Conservation (phyloP, 2,888 invertebrate genomes). For the Iphiclides podalirius region DNA sequence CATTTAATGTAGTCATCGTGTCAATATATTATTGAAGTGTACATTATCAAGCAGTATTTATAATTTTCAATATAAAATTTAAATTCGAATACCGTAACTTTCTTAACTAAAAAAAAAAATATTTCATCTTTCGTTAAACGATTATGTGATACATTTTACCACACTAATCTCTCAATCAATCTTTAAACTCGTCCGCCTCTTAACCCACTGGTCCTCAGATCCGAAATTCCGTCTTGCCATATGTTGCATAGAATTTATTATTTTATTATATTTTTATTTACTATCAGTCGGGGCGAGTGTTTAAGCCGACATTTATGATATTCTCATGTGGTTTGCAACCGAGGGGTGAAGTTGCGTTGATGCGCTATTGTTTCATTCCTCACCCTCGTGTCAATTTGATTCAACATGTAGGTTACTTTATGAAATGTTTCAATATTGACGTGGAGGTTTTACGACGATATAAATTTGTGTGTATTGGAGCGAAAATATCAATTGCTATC, state of each 20-base stretch:
- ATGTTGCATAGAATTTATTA: slow-evolving; percentile 75
- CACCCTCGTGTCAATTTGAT: slow-evolving; percentile 67
- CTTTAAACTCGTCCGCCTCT: slow-evolving; percentile 28
- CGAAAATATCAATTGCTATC: background rate
- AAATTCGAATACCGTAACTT: too few relatives aligned
- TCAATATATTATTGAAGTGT: too few relatives aligned
- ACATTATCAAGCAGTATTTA: too few relatives aligned
- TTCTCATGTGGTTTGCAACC: slow-evolving; percentile 68
- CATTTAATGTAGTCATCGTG: too few relatives aligned
- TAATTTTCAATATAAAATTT: too few relatives aligned
- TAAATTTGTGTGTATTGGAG: background rate
- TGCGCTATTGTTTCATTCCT: slow-evolving; percentile 69
- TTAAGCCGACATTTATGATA: slow-evolving; percentile 79
- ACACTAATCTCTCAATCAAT: slow-evolving; percentile 29
- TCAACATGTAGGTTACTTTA: slow-evolving; percentile 37
- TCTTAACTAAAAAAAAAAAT: too few relatives aligned
- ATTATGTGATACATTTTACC: slow-evolving; percentile 19
- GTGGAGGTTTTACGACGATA: background rate
- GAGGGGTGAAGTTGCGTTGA: slow-evolving; percentile 61
- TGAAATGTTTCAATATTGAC: slow-evolving; percentile 11
- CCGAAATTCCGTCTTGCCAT: slow-evolving; percentile 54
- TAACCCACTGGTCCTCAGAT: slow-evolving; percentile 31
- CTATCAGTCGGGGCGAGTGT: slow-evolving; percentile 73
- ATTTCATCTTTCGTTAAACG: too few relatives aligned
- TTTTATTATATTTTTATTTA: slow-evolving; percentile 79